Evolutionary conservation across 2,113 vertebrate genomes (phyloP).

Genomic region (Pterocles burchelli): DNA sequence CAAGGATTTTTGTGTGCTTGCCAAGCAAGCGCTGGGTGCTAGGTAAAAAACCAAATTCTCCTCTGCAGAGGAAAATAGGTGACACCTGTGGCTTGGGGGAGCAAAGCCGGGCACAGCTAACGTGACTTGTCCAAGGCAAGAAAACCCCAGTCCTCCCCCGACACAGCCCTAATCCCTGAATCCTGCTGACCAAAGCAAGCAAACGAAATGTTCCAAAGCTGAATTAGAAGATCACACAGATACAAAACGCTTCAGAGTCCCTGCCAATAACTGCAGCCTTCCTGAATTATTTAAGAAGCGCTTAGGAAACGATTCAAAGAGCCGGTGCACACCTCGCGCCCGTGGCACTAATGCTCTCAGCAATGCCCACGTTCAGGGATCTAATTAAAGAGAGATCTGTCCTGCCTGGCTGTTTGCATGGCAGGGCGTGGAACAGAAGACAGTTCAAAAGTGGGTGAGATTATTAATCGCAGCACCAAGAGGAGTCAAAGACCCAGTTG

Average conservation of each 20-base stretch:
- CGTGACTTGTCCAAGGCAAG: accelerated
- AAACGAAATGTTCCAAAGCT: not conserved
- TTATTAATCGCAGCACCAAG: not conserved
- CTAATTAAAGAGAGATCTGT: not conserved
- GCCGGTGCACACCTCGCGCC: not conserved
- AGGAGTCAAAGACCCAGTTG: not conserved
- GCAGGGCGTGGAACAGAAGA: not conserved
- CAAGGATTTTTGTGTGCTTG: accelerated
- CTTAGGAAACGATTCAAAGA: not conserved
- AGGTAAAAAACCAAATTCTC: not conserved
- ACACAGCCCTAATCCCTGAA: not conserved
- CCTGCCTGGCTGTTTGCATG: not conserved
- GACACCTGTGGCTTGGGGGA: accelerated
- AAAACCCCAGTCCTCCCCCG: not conserved
- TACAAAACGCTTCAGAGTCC: not conserved
- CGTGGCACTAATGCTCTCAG: not conserved
- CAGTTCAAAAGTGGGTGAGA: not conserved
- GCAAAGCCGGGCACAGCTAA: not conserved
- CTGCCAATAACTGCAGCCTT: not conserved
- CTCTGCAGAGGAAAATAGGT: not conserved
- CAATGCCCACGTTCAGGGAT: not conserved
- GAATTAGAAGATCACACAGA: not conserved
- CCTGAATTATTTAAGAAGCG: not conserved
- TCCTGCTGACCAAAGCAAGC: not conserved
- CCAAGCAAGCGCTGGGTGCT: not conserved